Evolutionary conservation across 2,888 invertebrate species (phyloP), one percentile per base, ranked within the genome.

Genomic region (Cerceris rybyensis): DNA sequence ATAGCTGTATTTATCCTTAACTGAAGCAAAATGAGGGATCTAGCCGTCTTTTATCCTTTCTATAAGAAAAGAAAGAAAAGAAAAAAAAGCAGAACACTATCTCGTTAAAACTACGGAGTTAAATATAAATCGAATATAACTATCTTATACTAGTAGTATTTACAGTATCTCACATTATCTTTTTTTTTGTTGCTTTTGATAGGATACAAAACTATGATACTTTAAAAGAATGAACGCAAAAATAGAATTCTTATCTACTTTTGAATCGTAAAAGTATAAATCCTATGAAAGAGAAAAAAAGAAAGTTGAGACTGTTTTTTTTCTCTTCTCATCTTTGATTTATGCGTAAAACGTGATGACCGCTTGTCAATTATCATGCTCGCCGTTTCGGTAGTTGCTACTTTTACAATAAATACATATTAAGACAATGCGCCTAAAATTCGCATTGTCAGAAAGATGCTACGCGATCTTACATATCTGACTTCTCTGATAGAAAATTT

Each of bases 81-180:
- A 4, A 28, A 75, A 61, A 39, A 74, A 78, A 78, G 71, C 79
- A 60, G 61, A 75, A 72, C 76, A 74, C 65, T 80, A 73, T 70
- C 75, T 60, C 74, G 75, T 66, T 75, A 65, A n/a, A n/a, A 81
- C 70, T 77, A 57, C 70, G 59, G 46, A 77, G 71, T 82, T 80
- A 74, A 78, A 80, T 82, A 84, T 75, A 74, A 77, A 82, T 82
- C 58, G 78, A 80, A 80, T 83, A 80, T 70, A 79, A 81, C 72
- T 80, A 82, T 82, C 80, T 86, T 85, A 85, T 14, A 14, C 75
- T 85, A 77, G 63, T 59, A 78, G 55, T 85, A 85, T 86, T 78
- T 85, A 86, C 85, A 86, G 54, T 81, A 85, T 85, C 70, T 85
- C 85, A 85, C 85, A 85, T 78, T 61, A 16, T 28, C 4, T 28